phyloP scores from a whole-genome alignment of 37 sponge, comb jelly and placozoan species.

The Amphimedon queenslandica region DNA sequence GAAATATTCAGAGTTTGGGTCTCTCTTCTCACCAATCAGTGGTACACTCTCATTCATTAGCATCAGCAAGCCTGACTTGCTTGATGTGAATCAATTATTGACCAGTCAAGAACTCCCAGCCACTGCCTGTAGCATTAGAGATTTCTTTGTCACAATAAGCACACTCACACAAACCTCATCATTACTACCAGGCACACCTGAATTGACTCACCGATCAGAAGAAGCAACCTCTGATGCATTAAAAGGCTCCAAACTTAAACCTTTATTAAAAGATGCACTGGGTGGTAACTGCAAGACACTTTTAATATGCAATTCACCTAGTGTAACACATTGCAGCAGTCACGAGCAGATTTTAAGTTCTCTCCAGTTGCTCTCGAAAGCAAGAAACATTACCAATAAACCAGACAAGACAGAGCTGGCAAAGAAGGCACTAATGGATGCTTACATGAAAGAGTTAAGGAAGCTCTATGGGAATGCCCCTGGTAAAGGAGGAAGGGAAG shows the following conservation, averaged over 20 bases:
- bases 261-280: constrained; percentile 41
- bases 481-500: neutral
- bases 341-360: neutral
- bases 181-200: neutral
- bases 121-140: neutral
- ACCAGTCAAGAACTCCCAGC: neutral
- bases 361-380: constrained; percentile 31
- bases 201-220: too few relatives aligned
- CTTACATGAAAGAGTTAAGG: constrained; percentile 66
- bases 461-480: constrained; percentile 20
- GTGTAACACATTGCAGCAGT: neutral
- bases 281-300: constrained; percentile 80
- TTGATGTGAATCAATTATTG: neutral
- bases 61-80: constrained; percentile 10
- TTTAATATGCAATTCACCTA: constrained; percentile 25
- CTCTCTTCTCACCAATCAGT: constrained; percentile 66
- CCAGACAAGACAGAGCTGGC: constrained; percentile 76
- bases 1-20: constrained; percentile 64
- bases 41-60: constrained; percentile 61
- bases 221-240: neutral
- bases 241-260: constrained; percentile 26
- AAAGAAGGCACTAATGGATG: constrained; percentile 66
- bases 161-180: too few relatives aligned
- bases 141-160: too few relatives aligned
- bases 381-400: constrained; percentile 33